Conservation (phyloP, 2,113 vertebrate species). For the Perognathus longimembris region DNA sequence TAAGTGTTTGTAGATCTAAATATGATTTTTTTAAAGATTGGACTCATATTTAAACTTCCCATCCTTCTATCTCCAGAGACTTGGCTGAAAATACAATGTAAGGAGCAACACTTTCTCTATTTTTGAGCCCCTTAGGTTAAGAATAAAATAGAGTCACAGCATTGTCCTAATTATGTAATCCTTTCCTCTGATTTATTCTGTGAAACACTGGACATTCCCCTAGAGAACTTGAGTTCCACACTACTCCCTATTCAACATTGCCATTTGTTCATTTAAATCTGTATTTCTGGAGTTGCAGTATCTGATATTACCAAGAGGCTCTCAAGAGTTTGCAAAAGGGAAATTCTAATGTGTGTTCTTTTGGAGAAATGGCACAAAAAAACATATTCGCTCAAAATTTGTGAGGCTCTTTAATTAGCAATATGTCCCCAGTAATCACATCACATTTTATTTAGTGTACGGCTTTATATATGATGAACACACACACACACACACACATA, state of each 20-base stretch:
- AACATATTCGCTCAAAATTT: conserved; percentile 39
- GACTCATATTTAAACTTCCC: neutral
- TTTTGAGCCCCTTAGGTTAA: conserved; percentile 47
- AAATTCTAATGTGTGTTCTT: conserved; percentile 56
- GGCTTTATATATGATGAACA: too few relatives aligned
- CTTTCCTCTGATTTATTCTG: conserved; percentile 66
- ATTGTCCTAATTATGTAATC: conserved; percentile 74
- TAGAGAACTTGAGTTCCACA: conserved; percentile 47
- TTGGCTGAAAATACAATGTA: conserved; percentile 43
- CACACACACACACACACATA: too few relatives aligned
- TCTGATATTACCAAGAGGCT: conserved; percentile 45
- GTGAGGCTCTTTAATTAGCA: conserved; percentile 55
- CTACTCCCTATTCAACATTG: neutral
- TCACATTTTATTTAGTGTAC: conserved; percentile 42
- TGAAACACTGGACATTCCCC: conserved; percentile 62
- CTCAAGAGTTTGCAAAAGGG: conserved; percentile 64
- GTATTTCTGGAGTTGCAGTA: conserved; percentile 58
- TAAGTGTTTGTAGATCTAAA: conserved; percentile 45
- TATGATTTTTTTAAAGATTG: neutral
- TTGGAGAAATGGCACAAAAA: conserved; percentile 64
- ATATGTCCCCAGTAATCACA: conserved; percentile 60
- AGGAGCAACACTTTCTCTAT: neutral
- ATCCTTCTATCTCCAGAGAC: conserved; percentile 28
- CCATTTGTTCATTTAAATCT: conserved; percentile 65
- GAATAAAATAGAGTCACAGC: conserved; percentile 51